Evolutionary conservation across 2,797 vertebrate genomes (phyloP).

Genomic region (Benthosema pterotum): DNA sequence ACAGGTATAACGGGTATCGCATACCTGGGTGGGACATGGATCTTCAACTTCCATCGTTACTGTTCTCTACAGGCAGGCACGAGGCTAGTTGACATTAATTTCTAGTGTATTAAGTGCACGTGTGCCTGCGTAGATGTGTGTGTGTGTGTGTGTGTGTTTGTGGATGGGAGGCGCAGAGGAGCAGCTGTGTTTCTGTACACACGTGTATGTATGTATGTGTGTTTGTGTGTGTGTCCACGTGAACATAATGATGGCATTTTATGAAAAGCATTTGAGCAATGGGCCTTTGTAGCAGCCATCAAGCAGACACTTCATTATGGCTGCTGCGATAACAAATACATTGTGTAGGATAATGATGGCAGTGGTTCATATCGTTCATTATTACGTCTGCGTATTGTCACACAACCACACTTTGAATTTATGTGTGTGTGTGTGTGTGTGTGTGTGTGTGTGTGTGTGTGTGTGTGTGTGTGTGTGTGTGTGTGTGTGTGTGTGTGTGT

Average conservation of each 20-base stretch:
- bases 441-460: slow-evolving; percentile 42
- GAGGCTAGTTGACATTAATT: slow-evolving; percentile 62
- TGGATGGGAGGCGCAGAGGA: neutral
- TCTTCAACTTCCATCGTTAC: too few relatives aligned
- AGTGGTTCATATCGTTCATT: slow-evolving; percentile 75
- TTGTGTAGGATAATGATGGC: slow-evolving; percentile 77
- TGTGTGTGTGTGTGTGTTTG: slow-evolving; percentile 20
- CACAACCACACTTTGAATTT: slow-evolving; percentile 54
- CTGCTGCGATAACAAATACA: slow-evolving; percentile 75
- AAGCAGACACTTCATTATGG: slow-evolving; percentile 78
- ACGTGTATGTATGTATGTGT: slow-evolving; percentile 31
- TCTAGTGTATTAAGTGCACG: slow-evolving; percentile 51
- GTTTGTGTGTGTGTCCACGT: slow-evolving; percentile 42
- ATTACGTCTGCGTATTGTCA: slow-evolving; percentile 60
- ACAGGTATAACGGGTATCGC: too few relatives aligned
- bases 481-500: slow-evolving; percentile 59
- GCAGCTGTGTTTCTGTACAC: too few relatives aligned
- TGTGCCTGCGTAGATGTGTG: too few relatives aligned
- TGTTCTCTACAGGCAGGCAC: too few relatives aligned
- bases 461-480: slow-evolving; percentile 61
- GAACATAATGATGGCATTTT: slow-evolving; percentile 72
- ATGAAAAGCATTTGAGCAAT: slow-evolving; percentile 74
- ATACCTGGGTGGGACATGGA: too few relatives aligned
- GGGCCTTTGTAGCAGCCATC: slow-evolving; percentile 72
- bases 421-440: neutral